A percentile compares a stretch with the other conserved stretches of the same genome.
Conservation (phyloP, 1,140 invertebrate species). For the Zaprionus lachaisei region DNA sequence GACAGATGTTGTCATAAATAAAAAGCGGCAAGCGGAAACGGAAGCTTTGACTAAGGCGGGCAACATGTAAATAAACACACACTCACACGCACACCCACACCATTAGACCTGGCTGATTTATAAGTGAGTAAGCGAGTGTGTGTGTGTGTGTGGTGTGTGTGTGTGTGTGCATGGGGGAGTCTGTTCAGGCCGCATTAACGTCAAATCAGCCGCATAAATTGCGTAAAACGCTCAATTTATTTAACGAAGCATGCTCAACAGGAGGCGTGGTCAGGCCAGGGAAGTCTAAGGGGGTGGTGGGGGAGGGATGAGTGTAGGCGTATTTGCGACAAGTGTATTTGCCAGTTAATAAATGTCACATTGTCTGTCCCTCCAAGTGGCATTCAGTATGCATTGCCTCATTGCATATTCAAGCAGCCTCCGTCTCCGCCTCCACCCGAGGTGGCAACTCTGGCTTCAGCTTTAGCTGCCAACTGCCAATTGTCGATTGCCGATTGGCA, state of each 20-base stretch:
- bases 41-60: slow-evolving; percentile 51
- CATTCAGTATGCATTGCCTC: slow-evolving; percentile 30
- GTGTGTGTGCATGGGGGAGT: slow-evolving; percentile 24
- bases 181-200: slow-evolving; percentile 81
- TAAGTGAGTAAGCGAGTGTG: slow-evolving; percentile 40
- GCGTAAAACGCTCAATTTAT: slow-evolving; percentile 81
- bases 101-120: slow-evolving; percentile 50
- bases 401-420: slow-evolving; percentile 55
- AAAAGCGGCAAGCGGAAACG: slow-evolving; percentile 63
- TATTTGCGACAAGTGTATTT: slow-evolving; percentile 71
- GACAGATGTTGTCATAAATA: slow-evolving; percentile 82
- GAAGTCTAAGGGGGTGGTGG: not conserved
- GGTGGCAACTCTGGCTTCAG: slow-evolving; percentile 56
- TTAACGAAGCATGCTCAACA: slow-evolving; percentile 64
- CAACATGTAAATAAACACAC: slow-evolving; percentile 76
- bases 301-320: not conserved
- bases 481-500: slow-evolving; percentile 42
- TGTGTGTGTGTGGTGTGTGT: slow-evolving; percentile 20
- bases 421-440: slow-evolving; percentile 4
- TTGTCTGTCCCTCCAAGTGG: not conserved
- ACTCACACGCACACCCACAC: slow-evolving; percentile 16
- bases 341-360: slow-evolving; percentile 73
- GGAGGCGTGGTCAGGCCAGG: not conserved
- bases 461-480: slow-evolving; percentile 24
- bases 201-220: slow-evolving; percentile 84